Evolutionary conservation across 2,113 vertebrate genomes (phyloP), one percentile per base, ranked within the genome.

Genomic region (Brachyhypopomus gauderio): DNA sequence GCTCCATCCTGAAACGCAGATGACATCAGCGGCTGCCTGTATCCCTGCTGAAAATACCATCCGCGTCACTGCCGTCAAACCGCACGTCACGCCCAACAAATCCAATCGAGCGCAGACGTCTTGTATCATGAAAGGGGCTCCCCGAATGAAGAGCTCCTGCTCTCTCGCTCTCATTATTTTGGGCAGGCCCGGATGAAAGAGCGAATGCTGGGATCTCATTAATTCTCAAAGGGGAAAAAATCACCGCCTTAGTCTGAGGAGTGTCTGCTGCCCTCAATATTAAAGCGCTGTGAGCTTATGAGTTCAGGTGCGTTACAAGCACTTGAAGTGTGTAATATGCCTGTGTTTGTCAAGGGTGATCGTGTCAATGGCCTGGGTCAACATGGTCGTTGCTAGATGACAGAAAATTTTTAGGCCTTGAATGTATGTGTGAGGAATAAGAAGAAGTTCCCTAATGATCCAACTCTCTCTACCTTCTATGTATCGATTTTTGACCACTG

Each of bases 21-120:
- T 91, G 94, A 92, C 92, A 34, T 80, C 94, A 94, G 91, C 93
- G 94, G 95, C 95, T 96, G 90, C 91, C 30, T 87, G 88, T 90
- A 92, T 92, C 93, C 93, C 90, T 91, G 90, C 91, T 83, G 91
- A 92, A 95, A 95, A 95, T 95, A 94, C 92, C 93, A 93, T 87
- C 91, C 92, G 91, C 95, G 95, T 94, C 93, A 94, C 91, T 94
- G 95, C 94, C 95, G 93, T 95, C 94, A 94, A 94, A 92, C 80
- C 91, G 88, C 93, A 94, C 94, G 92, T 90, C 89, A 81, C 79
- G 86, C 87, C 88, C 89, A 72, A 89, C 90, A 88, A 70, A 70
- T 41, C 38, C 66, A 38, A 41, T 70, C 20, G 34, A 70, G 66
- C 20, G 4, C 36, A 38, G 66, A 19, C 38, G 36, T 41, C 66